Percentiles rank a stretch among this genome's conserved stretches.
These are phyloP conservation scores for Fistularia commersonii DNA, from an alignment of 2,797 vertebrate genomes.

Conservation along the genomic window DNA sequence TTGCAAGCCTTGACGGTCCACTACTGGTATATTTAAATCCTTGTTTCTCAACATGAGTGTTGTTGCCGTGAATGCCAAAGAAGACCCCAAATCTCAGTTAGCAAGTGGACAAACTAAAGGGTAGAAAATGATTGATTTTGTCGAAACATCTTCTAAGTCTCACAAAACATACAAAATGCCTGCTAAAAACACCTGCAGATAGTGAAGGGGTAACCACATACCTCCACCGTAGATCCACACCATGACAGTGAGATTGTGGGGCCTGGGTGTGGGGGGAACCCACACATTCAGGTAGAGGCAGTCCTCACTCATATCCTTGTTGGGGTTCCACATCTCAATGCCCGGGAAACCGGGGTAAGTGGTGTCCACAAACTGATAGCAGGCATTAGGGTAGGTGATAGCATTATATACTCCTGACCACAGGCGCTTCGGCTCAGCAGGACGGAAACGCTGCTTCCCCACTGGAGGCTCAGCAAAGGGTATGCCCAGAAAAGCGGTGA, in stretches of 20 bases:
- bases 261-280: slow-evolving; percentile 78
- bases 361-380: slow-evolving; percentile 85
- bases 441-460: slow-evolving; percentile 82
- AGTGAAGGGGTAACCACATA: slow-evolving; percentile 26
- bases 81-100: neutral
- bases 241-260: slow-evolving; percentile 82
- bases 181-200: neutral
- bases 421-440: slow-evolving; percentile 74
- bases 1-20: too few relatives aligned
- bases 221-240: slow-evolving; percentile 95
- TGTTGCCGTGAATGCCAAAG: neutral
- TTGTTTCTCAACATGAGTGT: too few relatives aligned
- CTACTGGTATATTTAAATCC: too few relatives aligned
- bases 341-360: slow-evolving; percentile 85
- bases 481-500: slow-evolving; percentile 85
- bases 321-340: slow-evolving; percentile 95
- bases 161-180: neutral
- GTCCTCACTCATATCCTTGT: slow-evolving; percentile 87
- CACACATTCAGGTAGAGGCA: slow-evolving; percentile 92
- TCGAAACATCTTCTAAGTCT: neutral
- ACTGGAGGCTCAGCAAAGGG: slow-evolving; percentile 86
- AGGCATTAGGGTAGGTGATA: slow-evolving; percentile 77
- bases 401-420: slow-evolving; percentile 81
- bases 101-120: neutral
- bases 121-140: too few relatives aligned